Percentiles rank a stretch among this genome's conserved stretches.
These are phyloP conservation scores for Phymastichus coffea DNA, from an alignment of 1,140 invertebrate species.

Conservation along the genomic window DNA sequence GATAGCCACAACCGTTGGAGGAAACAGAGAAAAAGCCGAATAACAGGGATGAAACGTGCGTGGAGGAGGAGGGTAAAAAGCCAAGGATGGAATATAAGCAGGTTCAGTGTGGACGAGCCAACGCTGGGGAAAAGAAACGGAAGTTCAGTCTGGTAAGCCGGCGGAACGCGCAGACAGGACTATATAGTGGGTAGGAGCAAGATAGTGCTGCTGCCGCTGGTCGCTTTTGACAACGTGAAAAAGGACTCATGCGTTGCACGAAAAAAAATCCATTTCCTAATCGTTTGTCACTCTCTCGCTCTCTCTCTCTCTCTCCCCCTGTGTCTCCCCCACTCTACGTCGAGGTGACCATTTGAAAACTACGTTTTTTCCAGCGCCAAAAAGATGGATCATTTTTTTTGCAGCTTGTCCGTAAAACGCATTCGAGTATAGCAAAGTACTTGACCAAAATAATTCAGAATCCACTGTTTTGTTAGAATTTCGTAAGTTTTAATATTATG, in stretches of 20 bases:
- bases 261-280: slow-evolving; percentile 13
- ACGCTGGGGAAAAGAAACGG: slow-evolving; percentile 18
- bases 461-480: too few species aligned
- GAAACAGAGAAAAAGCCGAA: not conserved
- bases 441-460: too few species aligned
- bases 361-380: too few species aligned
- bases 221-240: slow-evolving; percentile 6
- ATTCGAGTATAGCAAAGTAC: too few species aligned
- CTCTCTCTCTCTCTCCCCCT: not conserved
- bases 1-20: not conserved
- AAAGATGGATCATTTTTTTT: too few species aligned
- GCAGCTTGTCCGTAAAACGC: too few species aligned
- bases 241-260: not conserved
- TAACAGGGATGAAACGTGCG: not conserved
- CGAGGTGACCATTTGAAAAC: too few species aligned
- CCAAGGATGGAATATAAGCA: slow-evolving; percentile 9
- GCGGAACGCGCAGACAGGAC: slow-evolving; percentile 3
- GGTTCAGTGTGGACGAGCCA: slow-evolving; percentile 28
- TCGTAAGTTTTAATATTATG: too few species aligned
- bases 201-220: not conserved
- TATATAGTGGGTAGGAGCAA: not conserved
- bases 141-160: slow-evolving; percentile 28
- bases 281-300: slow-evolving; percentile 9
- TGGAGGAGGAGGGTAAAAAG: not conserved
- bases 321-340: too few species aligned